phyloP scores from a whole-genome alignment of 2,888 invertebrate species.

The Bembecia ichneumoniformis region DNA sequence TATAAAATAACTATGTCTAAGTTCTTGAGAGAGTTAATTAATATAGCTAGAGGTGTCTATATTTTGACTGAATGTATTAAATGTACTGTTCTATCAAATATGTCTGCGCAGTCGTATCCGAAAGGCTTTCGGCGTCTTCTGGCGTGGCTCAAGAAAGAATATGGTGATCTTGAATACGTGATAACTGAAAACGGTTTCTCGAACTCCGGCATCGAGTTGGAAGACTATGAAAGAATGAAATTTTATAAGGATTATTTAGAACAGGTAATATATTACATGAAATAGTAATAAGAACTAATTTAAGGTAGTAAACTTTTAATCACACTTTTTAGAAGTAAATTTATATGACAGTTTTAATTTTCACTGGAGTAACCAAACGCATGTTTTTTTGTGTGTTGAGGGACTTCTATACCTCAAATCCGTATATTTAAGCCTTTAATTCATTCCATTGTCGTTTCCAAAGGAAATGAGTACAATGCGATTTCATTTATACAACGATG shows the following conservation, averaged over 20 bases:
- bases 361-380: too few species aligned
- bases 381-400: too few species aligned
- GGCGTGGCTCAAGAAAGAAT: slow-evolving; percentile 35
- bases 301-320: too few species aligned
- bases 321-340: too few species aligned
- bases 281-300: neutral
- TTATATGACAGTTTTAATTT: too few species aligned
- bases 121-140: slow-evolving; percentile 18
- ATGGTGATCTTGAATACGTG: slow-evolving; percentile 28
- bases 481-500: too few species aligned
- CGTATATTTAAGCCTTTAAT: too few species aligned
- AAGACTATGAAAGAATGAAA: neutral
- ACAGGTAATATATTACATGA: neutral
- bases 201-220: neutral
- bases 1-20: too few species aligned
- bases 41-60: neutral
- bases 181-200: slow-evolving; percentile 45
- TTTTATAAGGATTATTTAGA: neutral
- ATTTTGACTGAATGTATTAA: neutral
- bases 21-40: too few species aligned
- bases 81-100: neutral
- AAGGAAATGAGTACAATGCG: too few species aligned
- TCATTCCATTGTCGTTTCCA: too few species aligned
- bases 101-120: slow-evolving; percentile 12
- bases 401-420: too few species aligned